phyloP scores from a whole-genome alignment of 2,797 vertebrate species.

The Australoheros facetus region DNA sequence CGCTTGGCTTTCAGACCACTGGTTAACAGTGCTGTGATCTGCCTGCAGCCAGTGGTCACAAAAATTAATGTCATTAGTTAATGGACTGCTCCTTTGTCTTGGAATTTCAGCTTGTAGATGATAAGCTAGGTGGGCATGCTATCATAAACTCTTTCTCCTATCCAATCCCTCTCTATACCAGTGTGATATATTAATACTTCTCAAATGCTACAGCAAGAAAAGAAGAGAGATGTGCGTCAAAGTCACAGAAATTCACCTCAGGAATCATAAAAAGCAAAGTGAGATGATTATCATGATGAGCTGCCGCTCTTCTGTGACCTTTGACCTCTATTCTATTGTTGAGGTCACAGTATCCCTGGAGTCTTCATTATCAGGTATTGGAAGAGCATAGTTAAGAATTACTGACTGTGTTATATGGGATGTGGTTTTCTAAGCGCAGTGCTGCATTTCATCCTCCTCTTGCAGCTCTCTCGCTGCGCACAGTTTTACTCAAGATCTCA shows the following conservation, averaged over 20 bases:
- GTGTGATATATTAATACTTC: neutral
- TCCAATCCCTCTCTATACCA: neutral
- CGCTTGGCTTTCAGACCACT: neutral
- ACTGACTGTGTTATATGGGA: slow-evolving; percentile 15
- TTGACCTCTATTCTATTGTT: slow-evolving; percentile 30
- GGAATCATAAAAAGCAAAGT: slow-evolving; percentile 34
- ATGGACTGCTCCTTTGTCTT: neutral
- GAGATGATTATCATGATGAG: slow-evolving; percentile 48
- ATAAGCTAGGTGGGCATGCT: neutral
- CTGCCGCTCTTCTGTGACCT: slow-evolving; percentile 26
- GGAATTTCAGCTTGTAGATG: neutral
- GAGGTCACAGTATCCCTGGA: slow-evolving; percentile 30
- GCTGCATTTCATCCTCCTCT: neutral
- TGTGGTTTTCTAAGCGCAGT: slow-evolving; percentile 3
- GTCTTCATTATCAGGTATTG: slow-evolving; percentile 59
- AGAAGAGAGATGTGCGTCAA: neutral
- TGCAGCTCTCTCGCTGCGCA: neutral
- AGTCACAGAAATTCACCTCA: neutral
- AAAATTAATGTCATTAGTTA: neutral
- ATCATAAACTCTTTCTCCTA: neutral
- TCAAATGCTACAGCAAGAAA: neutral
- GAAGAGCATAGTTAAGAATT: slow-evolving; percentile 31
- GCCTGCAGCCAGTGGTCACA: neutral
- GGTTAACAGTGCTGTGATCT: neutral
- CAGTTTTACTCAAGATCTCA: neutral